Evolutionary conservation across 2,113 vertebrate genomes (phyloP), one percentile per base, ranked within the genome.

Genomic region (Lasiurus cinereus): DNA sequence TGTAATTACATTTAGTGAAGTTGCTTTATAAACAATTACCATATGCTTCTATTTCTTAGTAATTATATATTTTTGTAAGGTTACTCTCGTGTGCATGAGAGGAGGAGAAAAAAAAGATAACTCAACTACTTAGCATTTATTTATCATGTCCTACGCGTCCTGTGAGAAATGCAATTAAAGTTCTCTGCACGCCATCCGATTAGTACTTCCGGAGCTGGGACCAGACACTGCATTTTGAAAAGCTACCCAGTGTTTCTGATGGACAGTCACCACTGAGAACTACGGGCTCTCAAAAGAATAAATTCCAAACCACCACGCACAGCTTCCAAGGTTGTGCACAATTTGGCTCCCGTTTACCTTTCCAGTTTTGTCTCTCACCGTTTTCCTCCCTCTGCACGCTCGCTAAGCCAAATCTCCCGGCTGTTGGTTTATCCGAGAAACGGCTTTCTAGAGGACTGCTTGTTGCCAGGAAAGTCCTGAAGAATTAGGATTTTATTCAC

Each of bases 1-100:
- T 36, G 10, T 19, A 94, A 73, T 72, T 80, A 31, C 10, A 79
- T 79, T 90, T 87, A 94, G 1, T 50, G 39, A 90, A 56, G 16
- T 78, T 88, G 66, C 22, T 76, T 88, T 83, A 79, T 48, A 90
- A 80, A 79, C n/a, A 78, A 72, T 1, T 80, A 91, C 69, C 33
- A 85, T 10, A 64, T 39, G 33, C 16, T 64, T 94, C 36, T 79
- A 43, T 54, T 87, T 84, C 88, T 50, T 50, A 82, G 66, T 84
- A 90, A 90, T 36, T 18, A 86, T 27, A 89, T 24, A 46, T 43
- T 94, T 92, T 52, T 50, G 3, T 87, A 82, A 77, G 11, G 73
- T 87, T 90, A 87, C 18, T 80, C 84, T 72, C 77, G 11, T 22
- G 80, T 27, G n/a, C 54, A 66, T 36, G 46, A 73, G 59, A 67